Base-by-base conservation (phyloP, 1,140 invertebrate genomes). In the Maniola jurtina region DNA sequence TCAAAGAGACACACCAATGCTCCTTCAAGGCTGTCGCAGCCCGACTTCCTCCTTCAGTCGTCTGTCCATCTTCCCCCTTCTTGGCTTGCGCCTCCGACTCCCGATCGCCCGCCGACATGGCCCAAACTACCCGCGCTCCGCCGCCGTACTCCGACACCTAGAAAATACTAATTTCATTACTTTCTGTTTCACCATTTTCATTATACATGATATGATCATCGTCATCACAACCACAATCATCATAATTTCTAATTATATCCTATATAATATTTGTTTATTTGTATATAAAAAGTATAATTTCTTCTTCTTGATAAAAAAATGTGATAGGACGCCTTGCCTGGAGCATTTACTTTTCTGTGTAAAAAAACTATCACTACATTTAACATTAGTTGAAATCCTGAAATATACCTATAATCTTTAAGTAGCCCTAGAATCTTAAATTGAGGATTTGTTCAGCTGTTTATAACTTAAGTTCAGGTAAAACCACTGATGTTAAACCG, bases 41-140 rank as follows among this genome's bases (percentile, higher is more conserved):
- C 11, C 84, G 68, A 64, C 77, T 79, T 75, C 83, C 85, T 5
- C 80, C 64, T 54, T 87, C 83, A 47, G 68, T 77, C 35, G 77
- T 56, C 48, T 69, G 68, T 0, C 76, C 79, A 25, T 89, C 87
- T 8, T 86, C 86, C 16, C 83, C 84, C 78, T 89, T 89, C 80
- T 87, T 87, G 79, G 80, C 80, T 68, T 83, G 84, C 61, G 84
- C 84, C 81, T 89, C 87, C 16, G 83, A 73, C 72, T 87, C 87
- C 60, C 86, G 74, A 70, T 89, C 87, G 25, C 85, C 84, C 48
- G 87, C 87, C 69, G 87, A 85, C 87, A 89, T 89, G 64, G 83
- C 84, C 87, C 87, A 88, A 45, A 86, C 76, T 65, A 89, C 85
- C 61, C 85, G 76, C 48, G 85, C 84, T 50, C 85, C 85, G 66